phyloP scores from a whole-genome alignment of 30 jellyfish, hydroid and myxozoan species.

The Turritopsis rubra region DNA sequence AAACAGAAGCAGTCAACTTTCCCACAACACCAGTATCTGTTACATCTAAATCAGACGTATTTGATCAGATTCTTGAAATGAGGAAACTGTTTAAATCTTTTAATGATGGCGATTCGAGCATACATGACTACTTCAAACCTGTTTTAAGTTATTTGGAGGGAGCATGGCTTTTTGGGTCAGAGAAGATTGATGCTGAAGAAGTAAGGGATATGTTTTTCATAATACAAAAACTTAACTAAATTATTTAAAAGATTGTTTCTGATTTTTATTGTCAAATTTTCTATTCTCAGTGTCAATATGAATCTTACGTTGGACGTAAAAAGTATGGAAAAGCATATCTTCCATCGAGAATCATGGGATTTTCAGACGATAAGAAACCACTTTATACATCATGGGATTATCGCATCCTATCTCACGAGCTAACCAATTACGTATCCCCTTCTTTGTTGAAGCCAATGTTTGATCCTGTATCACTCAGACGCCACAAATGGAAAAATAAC shows the following conservation, averaged over 20 bases:
- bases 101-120: background rate
- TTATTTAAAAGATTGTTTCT: background rate
- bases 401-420: background rate
- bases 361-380: background rate
- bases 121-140: background rate
- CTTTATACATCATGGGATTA: background rate
- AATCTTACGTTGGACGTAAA: background rate
- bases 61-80: slow-evolving; percentile 7
- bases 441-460: background rate
- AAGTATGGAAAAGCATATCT: background rate
- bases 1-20: background rate
- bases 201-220: background rate
- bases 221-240: background rate
- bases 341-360: background rate
- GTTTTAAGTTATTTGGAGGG: slow-evolving; percentile 3
- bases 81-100: slow-evolving; percentile 1
- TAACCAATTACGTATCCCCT: background rate
- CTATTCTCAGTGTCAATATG: background rate
- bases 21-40: background rate
- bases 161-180: background rate
- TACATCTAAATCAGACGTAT: background rate
- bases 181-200: background rate
- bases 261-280: background rate
- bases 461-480: slow-evolving; percentile 3
- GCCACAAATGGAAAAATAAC: slow-evolving; percentile 9